Evolutionary conservation across 1,140 invertebrate genomes (phyloP).

Genomic region (Sarcophaga peregrina): DNA sequence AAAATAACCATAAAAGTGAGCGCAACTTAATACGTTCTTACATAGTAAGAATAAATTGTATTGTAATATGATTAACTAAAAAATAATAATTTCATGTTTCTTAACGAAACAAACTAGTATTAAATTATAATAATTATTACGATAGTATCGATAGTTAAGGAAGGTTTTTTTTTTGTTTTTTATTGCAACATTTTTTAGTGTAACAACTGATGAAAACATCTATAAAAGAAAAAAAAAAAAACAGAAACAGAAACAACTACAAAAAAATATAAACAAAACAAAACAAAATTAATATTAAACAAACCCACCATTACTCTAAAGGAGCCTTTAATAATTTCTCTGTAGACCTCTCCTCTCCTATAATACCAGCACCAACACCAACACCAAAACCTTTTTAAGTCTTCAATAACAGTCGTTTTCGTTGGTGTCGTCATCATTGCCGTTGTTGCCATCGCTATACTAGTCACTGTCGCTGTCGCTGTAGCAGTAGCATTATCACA

Average conservation of each 20-base stretch:
- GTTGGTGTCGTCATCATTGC: neutral
- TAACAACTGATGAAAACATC: neutral
- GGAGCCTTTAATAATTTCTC: constrained; percentile 1
- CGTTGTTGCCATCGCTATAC: too few species aligned
- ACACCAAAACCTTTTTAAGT: too few species aligned
- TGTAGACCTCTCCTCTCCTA: neutral
- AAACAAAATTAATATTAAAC: neutral
- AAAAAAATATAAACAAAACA: neutral
- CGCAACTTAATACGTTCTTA: neutral
- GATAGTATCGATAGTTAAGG: neutral
- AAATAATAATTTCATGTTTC: neutral
- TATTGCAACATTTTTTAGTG: neutral
- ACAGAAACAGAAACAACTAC: too few species aligned
- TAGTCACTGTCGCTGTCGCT: too few species aligned
- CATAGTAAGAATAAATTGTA: constrained; percentile 6
- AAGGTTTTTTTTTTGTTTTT: neutral
- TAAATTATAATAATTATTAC: constrained; percentile 1
- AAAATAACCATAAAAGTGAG: neutral
- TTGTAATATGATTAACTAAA: neutral
- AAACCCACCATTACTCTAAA: neutral
- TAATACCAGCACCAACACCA: too few species aligned
- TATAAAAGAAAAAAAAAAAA: too few species aligned
- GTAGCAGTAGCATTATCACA: too few species aligned
- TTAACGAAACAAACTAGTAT: neutral
- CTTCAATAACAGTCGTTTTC: neutral